phyloP scores from a whole-genome alignment of 1,140 invertebrate species.

The Orussus abietinus region DNA sequence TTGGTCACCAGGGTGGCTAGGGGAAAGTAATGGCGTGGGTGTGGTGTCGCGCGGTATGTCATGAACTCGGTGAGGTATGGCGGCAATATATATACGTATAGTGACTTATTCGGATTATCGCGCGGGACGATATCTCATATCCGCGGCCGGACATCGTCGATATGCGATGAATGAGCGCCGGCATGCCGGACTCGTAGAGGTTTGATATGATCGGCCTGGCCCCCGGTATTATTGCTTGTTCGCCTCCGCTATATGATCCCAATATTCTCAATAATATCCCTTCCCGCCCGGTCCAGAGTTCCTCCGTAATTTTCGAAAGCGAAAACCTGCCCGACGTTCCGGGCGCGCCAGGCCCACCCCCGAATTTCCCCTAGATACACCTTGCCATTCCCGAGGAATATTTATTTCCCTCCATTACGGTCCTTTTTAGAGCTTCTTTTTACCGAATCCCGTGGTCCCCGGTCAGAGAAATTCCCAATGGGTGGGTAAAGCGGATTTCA shows the following conservation, averaged over 20 bases:
- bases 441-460: no score
- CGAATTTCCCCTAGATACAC: no score
- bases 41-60: conserved; percentile 43
- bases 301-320: no score
- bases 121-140: conserved; percentile 51
- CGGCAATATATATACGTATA: conserved; percentile 44
- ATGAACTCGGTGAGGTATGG: conserved; percentile 45
- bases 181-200: conserved; percentile 41
- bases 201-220: conserved; percentile 35
- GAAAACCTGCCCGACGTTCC: no score
- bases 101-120: conserved; percentile 49
- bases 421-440: no score
- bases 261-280: conserved; percentile 36
- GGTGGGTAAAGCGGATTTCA: no score
- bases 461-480: no score
- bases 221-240: conserved; percentile 44
- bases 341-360: no score
- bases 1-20: not conserved
- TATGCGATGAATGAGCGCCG: conserved; percentile 52
- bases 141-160: conserved; percentile 45
- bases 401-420: no score
- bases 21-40: conserved; percentile 31
- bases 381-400: no score
- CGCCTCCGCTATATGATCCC: conserved; percentile 30
- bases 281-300: conserved; percentile 2